Conservation (phyloP, 2,113 vertebrate species). For the Benitochromis conjunctus region DNA sequence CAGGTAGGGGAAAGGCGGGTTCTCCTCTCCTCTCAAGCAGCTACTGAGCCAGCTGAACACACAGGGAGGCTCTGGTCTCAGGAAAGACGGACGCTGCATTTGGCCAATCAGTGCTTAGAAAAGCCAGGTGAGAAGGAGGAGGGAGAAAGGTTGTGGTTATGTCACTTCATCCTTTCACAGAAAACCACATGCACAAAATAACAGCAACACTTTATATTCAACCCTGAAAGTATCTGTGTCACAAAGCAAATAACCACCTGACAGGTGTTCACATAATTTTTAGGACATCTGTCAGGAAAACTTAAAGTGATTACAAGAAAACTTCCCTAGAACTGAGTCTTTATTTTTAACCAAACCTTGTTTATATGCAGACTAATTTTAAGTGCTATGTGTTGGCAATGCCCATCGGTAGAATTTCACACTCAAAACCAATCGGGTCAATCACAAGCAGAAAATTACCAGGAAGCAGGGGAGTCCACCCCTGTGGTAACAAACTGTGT, state of each 20-base stretch:
- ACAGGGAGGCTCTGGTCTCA: slow-evolving; percentile 85
- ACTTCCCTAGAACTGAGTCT: neutral
- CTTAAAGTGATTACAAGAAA: neutral
- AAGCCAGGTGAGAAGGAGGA: neutral
- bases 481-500: neutral
- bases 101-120: slow-evolving; percentile 82
- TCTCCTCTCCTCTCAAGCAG: slow-evolving; percentile 82
- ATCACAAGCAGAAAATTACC: neutral
- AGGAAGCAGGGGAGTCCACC: neutral
- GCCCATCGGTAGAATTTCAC: neutral
- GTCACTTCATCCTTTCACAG: neutral
- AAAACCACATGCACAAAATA: neutral
- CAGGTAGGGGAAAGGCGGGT: slow-evolving; percentile 85
- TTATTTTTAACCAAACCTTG: neutral
- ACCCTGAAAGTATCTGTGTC: neutral
- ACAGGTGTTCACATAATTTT: neutral
- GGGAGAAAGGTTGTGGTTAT: neutral
- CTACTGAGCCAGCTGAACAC: slow-evolving; percentile 91
- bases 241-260: neutral
- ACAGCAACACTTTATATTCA: neutral
- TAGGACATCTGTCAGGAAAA: neutral
- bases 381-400: neutral
- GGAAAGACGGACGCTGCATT: slow-evolving; percentile 85
- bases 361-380: neutral
- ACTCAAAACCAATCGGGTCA: neutral